Percentiles rank a stretch among this genome's conserved stretches.
These are phyloP conservation scores for Drosophila rufa DNA, from an alignment of 1,140 invertebrate species.

Conservation along the genomic window DNA sequence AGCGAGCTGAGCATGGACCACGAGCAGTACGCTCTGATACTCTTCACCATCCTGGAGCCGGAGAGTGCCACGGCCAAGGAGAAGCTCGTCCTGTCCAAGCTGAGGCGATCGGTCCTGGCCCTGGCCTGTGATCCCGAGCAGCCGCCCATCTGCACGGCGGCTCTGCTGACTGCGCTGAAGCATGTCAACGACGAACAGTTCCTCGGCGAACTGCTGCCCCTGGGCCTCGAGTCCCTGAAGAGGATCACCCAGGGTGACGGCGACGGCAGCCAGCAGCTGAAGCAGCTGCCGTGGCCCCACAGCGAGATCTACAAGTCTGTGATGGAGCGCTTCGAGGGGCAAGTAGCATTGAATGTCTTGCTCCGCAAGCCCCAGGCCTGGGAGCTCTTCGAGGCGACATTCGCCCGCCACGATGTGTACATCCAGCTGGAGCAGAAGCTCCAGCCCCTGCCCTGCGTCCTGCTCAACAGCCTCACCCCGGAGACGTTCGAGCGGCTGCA, in stretches of 20 bases:
- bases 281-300: slow-evolving; percentile 57
- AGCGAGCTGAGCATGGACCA: slow-evolving; percentile 88
- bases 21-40: slow-evolving; percentile 87
- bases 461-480: slow-evolving; percentile 86
- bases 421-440: slow-evolving; percentile 59
- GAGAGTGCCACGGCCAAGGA: slow-evolving; percentile 25
- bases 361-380: slow-evolving; percentile 52
- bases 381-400: slow-evolving; percentile 62
- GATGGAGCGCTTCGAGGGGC: slow-evolving; percentile 61
- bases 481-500: slow-evolving; percentile 86
- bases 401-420: slow-evolving; percentile 57
- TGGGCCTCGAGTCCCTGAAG: slow-evolving; percentile 58
- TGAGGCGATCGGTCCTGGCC: slow-evolving; percentile 31
- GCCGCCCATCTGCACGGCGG: slow-evolving; percentile 44
- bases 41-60: slow-evolving; percentile 85
- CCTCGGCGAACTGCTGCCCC: slow-evolving; percentile 84
- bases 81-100: slow-evolving; percentile 48
- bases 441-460: slow-evolving; percentile 68
- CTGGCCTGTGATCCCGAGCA: slow-evolving; percentile 48
- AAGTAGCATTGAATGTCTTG: slow-evolving; percentile 49
- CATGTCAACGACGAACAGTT: slow-evolving; percentile 86
- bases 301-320: slow-evolving; percentile 68
- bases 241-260: slow-evolving; percentile 10
- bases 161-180: slow-evolving; percentile 85
- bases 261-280: slow-evolving; percentile 26